phyloP scores from a whole-genome alignment of 2,888 invertebrate species.

The Ptycholaimellus sp. region DNA sequence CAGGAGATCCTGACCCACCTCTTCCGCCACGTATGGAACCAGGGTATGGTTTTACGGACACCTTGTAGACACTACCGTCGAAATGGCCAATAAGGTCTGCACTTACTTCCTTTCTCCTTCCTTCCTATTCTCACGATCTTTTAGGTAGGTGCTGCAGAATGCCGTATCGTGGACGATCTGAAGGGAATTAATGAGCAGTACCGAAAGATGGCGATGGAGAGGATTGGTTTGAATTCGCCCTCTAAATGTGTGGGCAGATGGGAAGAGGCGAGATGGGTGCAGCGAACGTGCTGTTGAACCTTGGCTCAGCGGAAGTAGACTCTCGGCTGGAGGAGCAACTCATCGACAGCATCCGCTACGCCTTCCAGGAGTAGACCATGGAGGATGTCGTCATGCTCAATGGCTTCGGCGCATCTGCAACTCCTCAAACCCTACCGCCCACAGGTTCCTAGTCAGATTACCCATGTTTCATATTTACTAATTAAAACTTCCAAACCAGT shows the following conservation, averaged over 20 bases:
- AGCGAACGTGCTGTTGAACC: constrained; percentile 33
- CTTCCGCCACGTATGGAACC: too few relatives aligned
- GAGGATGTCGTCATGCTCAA: too few relatives aligned
- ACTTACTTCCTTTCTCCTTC: neutral
- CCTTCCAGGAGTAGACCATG: too few relatives aligned
- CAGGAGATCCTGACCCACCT: too few relatives aligned
- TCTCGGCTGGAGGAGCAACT: constrained; percentile 89
- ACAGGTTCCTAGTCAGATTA: too few relatives aligned
- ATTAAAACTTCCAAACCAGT: too few relatives aligned
- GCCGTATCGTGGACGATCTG: constrained; percentile 81
- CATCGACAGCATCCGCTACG: constrained; percentile 94
- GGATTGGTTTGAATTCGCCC: constrained; percentile 45
- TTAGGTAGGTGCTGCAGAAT: constrained; percentile 79
- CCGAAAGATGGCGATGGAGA: constrained; percentile 99
- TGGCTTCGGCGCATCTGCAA: too few relatives aligned
- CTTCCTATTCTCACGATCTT: neutral
- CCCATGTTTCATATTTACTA: too few relatives aligned
- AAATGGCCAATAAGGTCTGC: constrained; percentile 74
- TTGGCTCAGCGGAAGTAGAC: constrained; percentile 93
- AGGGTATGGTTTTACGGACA: too few relatives aligned
- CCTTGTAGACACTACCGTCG: constrained; percentile 92
- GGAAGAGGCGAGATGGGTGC: too few relatives aligned
- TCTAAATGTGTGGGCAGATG: too few relatives aligned
- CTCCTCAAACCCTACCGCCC: too few relatives aligned
- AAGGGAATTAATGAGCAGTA: constrained; percentile 99